phyloP scores from a whole-genome alignment of 2,113 vertebrate genomes.

The Oncorhynchus tshawytscha region DNA sequence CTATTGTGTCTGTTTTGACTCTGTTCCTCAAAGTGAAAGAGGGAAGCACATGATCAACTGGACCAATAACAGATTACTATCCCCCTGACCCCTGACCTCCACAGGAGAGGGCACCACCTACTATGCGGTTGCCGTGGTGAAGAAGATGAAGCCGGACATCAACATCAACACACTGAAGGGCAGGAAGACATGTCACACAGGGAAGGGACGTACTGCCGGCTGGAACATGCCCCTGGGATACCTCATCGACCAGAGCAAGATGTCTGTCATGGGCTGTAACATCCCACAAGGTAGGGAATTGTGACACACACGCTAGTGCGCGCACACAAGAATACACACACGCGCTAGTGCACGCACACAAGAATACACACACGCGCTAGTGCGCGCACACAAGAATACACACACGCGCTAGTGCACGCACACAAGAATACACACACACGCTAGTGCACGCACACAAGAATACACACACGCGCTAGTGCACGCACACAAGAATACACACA shows the following conservation, averaged over 20 bases:
- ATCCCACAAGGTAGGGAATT: conserved; percentile 74
- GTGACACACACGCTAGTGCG: too few species aligned
- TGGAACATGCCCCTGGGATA: conserved; percentile 91
- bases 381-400: too few species aligned
- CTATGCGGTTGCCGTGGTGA: conserved; percentile 88
- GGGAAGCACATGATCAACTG: neutral
- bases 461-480: too few species aligned
- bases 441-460: too few species aligned
- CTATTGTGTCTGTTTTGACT: neutral
- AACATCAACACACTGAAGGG: conserved; percentile 81
- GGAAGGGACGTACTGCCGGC: conserved; percentile 83
- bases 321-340: neutral
- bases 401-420: too few species aligned
- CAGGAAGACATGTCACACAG: conserved; percentile 86
- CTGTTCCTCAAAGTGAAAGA: too few species aligned
- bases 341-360: neutral
- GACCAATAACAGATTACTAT: neutral
- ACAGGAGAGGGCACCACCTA: conserved; percentile 76
- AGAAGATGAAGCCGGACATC: conserved; percentile 65
- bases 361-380: neutral
- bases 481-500: too few species aligned
- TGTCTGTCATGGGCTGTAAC: conserved; percentile 85
- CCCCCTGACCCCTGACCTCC: neutral
- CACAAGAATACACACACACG: neutral
- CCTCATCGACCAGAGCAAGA: conserved; percentile 81